phyloP scores from a whole-genome alignment of 2,113 vertebrate genomes.

The Corydoras maculifer region DNA sequence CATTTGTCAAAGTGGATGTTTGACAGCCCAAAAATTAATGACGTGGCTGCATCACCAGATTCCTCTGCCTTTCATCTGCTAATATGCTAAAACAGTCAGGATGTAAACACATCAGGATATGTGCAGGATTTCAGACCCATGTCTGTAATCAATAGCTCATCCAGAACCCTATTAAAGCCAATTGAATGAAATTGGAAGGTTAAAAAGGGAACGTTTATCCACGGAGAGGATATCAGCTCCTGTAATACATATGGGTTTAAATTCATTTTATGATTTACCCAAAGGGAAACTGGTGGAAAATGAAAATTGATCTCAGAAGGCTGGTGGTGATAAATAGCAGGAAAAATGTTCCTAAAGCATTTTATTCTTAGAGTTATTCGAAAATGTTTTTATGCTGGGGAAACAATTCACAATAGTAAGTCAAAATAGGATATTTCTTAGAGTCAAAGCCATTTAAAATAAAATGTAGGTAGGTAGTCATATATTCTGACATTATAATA shows the following conservation, averaged over 20 bases:
- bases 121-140: background rate
- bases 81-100: background rate
- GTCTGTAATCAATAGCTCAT: constrained; percentile 62
- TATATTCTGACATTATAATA: no score
- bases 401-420: no score
- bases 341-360: background rate
- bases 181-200: constrained; percentile 55
- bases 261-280: constrained; percentile 27
- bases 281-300: constrained; percentile 28
- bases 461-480: no score
- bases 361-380: background rate
- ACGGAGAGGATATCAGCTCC: constrained; percentile 32
- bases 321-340: background rate
- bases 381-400: background rate
- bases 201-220: constrained; percentile 34
- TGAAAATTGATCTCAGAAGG: constrained; percentile 34
- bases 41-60: background rate
- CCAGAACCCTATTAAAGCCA: constrained; percentile 61
- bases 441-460: no score
- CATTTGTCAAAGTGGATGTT: constrained; percentile 31
- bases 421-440: no score
- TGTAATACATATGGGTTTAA: constrained; percentile 4
- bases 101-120: background rate
- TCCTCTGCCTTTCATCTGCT: constrained; percentile 30
- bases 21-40: constrained; percentile 26